These are phyloP conservation scores for Caranx ignobilis DNA, from an alignment of 2,113 vertebrate species.

Conservation along the genomic window DNA sequence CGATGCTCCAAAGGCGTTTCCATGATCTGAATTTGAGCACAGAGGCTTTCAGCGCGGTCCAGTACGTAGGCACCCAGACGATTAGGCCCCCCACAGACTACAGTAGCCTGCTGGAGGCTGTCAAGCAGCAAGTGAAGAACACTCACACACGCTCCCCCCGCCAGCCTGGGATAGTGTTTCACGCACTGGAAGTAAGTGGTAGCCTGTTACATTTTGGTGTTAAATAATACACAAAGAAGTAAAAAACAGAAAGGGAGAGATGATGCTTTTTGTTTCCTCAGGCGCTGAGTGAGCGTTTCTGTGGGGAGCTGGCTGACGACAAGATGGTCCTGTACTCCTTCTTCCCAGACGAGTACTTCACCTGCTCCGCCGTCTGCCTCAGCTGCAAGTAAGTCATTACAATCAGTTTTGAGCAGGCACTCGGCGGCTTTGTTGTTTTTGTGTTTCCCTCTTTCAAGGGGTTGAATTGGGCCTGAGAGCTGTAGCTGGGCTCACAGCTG, in stretches of 20 bases:
- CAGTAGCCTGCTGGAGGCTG: slow-evolving; percentile 74
- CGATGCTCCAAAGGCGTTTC: slow-evolving; percentile 85
- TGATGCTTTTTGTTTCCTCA: slow-evolving; percentile 35
- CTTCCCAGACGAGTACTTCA: slow-evolving; percentile 90
- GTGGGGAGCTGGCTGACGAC: slow-evolving; percentile 85
- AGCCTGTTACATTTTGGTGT: background rate
- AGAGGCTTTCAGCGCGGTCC: slow-evolving; percentile 87
- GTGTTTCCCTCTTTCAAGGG: background rate
- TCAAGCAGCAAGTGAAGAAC: slow-evolving; percentile 82
- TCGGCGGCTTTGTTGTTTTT: background rate
- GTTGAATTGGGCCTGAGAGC: background rate
- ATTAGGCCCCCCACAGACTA: slow-evolving; percentile 85
- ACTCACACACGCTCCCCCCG: slow-evolving; percentile 85
- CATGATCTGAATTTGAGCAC: slow-evolving; percentile 83
- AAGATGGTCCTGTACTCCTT: slow-evolving; percentile 83
- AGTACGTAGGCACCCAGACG: slow-evolving; percentile 87
- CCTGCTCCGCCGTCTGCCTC: slow-evolving; percentile 86
- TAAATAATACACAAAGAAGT: background rate
- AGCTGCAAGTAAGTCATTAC: slow-evolving; percentile 85
- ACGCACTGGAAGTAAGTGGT: slow-evolving; percentile 82
- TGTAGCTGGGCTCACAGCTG: background rate
- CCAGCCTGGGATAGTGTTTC: slow-evolving; percentile 84
- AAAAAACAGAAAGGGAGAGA: background rate
- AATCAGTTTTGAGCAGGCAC: background rate
- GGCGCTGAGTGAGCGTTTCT: slow-evolving; percentile 87